phyloP scores from a whole-genome alignment of 2,113 vertebrate species.

The Megaceryle torquata region DNA sequence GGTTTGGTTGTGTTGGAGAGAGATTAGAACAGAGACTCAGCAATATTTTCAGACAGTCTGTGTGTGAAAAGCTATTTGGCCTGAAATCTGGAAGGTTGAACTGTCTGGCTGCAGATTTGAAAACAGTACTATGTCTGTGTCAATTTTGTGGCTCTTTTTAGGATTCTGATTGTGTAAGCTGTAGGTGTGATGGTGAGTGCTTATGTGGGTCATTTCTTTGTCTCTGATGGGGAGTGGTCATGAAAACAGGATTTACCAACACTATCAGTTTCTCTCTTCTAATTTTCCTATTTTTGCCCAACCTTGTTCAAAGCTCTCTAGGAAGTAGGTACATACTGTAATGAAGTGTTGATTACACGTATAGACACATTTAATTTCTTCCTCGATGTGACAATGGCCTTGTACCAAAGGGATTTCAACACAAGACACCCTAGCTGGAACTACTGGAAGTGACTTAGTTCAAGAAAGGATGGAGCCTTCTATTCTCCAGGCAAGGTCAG shows the following conservation, averaged over 20 bases:
- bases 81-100: neutral
- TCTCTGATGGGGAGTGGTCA: neutral
- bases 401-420: neutral
- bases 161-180: neutral
- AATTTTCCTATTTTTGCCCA: neutral
- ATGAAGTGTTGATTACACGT: neutral
- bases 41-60: neutral
- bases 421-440: neutral
- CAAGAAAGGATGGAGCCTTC: neutral
- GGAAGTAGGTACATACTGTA: neutral
- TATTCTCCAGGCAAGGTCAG: neutral
- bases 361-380: neutral
- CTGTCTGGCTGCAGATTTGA: neutral
- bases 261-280: neutral
- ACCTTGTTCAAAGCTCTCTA: rapidly evolving
- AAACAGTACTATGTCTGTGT: neutral
- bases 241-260: neutral
- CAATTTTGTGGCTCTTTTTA: neutral
- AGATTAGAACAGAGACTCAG: neutral
- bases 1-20: neutral
- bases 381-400: neutral
- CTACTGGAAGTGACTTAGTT: neutral
- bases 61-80: neutral
- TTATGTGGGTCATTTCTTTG: neutral
- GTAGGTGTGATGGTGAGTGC: neutral